Base-by-base conservation (phyloP, 2,797 vertebrate genomes). In the Acanthiza pusilla region DNA sequence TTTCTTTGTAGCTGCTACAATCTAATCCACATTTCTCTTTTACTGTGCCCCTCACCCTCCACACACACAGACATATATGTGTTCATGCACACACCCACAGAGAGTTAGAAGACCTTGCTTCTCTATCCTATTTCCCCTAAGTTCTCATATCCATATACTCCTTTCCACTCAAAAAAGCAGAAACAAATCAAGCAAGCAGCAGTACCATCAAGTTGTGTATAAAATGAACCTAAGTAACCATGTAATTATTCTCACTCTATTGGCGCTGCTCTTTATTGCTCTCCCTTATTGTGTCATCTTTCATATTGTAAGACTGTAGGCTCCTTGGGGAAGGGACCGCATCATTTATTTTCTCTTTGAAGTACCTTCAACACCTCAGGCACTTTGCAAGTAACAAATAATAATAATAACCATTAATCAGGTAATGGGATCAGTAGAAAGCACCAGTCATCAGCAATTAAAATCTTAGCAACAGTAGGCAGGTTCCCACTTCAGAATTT, bases 351-450 rank as follows among this genome's bases (percentile, higher is more conserved):
- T 96, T 92, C 76, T 78, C 89, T 96, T 78, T 92, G 91, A 95
- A 97, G 79, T 89, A 93, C 87, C 66, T 95, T 91, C 60, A 85
- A 45, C 89, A 88, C 93, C 87, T 88, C 74, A 94, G 90, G 93
- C 88, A 78, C 51, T 94, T 81, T 94, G 51, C 76, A 93, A 94
- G 79, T 91, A 84, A 94, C 87, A 94, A 97, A 92, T 94, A 95
- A 96, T 91, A 96, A 94, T 94, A 96, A 95, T 96, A 96, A 83
- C 66, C 77, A 95, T 96, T 96, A 96, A 95, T 92, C 81, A 94
- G 76, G 61, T 88, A 87, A 95, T 32, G 61, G 43, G 76, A 79
- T 89, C 48, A 94, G 89, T 73, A 89, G 54, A 95, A 96, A 94
- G 5, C 38, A 45, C n/a, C 83, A 96, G 57, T 88, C 94, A 50